phyloP scores from a whole-genome alignment of 2,113 vertebrate species.

The Cyanoliseus patagonus region DNA sequence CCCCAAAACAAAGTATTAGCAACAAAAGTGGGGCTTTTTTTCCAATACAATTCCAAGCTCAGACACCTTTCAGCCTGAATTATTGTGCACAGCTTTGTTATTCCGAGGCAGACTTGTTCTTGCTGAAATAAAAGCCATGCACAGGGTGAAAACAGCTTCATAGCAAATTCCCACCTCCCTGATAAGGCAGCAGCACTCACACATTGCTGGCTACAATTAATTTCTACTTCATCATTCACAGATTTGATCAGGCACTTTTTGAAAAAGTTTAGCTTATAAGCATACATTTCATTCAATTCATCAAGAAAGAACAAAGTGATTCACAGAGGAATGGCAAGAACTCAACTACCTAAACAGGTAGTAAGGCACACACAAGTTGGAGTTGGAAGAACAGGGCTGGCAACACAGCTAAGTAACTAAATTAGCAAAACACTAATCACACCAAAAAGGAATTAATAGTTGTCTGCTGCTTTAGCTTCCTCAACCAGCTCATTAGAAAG shows the following conservation, averaged over 20 bases:
- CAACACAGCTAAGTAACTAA: not conserved
- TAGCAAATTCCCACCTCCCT: not conserved
- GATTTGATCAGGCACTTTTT: not conserved
- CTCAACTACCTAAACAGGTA: not conserved
- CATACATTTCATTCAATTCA: not conserved
- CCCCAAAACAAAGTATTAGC: not conserved
- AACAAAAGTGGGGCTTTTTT: not conserved
- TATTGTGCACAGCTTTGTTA: not conserved
- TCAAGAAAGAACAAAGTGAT: not conserved
- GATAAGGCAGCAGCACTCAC: not conserved
- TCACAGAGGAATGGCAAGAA: not conserved
- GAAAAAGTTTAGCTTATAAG: not conserved
- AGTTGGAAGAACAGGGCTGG: not conserved
- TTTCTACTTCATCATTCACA: fast-evolving
- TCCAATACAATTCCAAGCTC: not conserved
- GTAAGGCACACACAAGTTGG: not conserved
- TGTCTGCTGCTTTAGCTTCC: not conserved
- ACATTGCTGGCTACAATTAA: not conserved
- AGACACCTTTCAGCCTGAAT: not conserved
- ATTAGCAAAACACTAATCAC: not conserved
- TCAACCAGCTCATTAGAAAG: not conserved
- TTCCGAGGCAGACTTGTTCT: not conserved
- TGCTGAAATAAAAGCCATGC: not conserved
- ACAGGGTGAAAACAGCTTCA: not conserved
- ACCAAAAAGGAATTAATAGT: not conserved